Percentiles rank a stretch among this genome's conserved stretches.
Conservation (phyloP, 1,140 invertebrate species). For the Chironomus striatipennis region DNA sequence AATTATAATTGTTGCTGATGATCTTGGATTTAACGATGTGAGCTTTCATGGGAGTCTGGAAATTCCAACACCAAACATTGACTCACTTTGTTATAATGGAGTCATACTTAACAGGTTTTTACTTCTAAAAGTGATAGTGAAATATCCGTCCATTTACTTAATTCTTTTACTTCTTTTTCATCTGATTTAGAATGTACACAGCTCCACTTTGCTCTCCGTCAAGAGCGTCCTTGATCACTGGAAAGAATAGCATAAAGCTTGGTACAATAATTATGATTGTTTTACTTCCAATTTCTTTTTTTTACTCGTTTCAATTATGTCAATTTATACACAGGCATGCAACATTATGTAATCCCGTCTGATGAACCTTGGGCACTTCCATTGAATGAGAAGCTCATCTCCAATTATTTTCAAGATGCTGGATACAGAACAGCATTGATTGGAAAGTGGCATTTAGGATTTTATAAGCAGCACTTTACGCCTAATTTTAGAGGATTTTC, state of each 20-base stretch:
- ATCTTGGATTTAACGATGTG: conserved; percentile 79
- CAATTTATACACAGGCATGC: conserved; percentile 60
- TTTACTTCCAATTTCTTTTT: not conserved
- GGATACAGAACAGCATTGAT: conserved; percentile 77
- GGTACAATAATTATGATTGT: not conserved
- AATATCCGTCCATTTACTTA: not conserved
- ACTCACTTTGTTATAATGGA: conserved; percentile 67
- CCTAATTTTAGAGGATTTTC: conserved; percentile 80
- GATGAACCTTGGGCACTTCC: conserved; percentile 52
- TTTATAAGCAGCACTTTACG: conserved; percentile 56
- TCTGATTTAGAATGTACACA: conserved; percentile 50
- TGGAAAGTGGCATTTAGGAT: conserved; percentile 87
- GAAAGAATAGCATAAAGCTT: conserved; percentile 71
- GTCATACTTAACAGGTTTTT: conserved; percentile 54
- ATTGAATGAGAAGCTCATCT: conserved; percentile 58
- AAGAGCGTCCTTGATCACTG: conserved; percentile 66
- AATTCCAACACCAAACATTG: conserved; percentile 77
- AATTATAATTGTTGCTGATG: conserved; percentile 51
- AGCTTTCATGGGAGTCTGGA: conserved; percentile 81
- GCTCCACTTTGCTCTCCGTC: conserved; percentile 71
- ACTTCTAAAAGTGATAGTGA: not conserved
- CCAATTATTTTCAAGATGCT: conserved; percentile 61
- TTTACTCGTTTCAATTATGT: not conserved
- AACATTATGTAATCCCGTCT: conserved; percentile 66
- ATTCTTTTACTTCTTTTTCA: not conserved